Base-by-base conservation (phyloP, 2,888 invertebrate genomes). In the Apodemia zela region DNA sequence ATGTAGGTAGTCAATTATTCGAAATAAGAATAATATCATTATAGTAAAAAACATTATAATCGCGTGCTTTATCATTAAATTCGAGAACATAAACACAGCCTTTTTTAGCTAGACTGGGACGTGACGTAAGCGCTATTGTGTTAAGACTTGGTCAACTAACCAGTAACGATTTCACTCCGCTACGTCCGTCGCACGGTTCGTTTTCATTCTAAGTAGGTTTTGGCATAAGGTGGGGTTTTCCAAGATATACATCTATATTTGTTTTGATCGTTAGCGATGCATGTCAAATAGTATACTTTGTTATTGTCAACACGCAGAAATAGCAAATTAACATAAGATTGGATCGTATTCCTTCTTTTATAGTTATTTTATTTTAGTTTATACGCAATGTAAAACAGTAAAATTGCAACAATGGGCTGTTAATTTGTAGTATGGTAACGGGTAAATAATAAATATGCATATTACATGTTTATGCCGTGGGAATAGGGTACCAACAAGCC, bases 111-210 rank as follows among this genome's bases (percentile, higher is more conserved):
- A 68, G 67, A 66, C 67, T 64, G 73, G 77, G 76, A 78, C 75
- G 71, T 87, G 87, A 84, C 85, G 85, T 78, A 86, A 87, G 72
- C 72, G 63, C 77, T 68, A 85, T 87, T 87, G 71, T 71, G 78
- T 78, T 77, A 76, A 79, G 65, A 65, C 77, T 80, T 77, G 74
- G 38, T 38, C 38, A 77, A 77, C 77, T 51, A 78, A 75, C 77
- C 72, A 77, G 73, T 77, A 78, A 77, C 81, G 83, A 85, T 85
- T 87, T 86, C 82, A 81, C 82, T 85, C 67, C 64, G 73, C 75
- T 74, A 72, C 72, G 69, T 67, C 4, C 33, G 33, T 33, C 69
- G 73, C 74, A 13, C 38, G 38, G 38, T 73, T 73, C 73, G 63
- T 76, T 75, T 73, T 75, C 77, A 78, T 75, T 76, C 65, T 59